Conservation (phyloP, 2,888 invertebrate genomes). For the Heliconius charithonia region DNA sequence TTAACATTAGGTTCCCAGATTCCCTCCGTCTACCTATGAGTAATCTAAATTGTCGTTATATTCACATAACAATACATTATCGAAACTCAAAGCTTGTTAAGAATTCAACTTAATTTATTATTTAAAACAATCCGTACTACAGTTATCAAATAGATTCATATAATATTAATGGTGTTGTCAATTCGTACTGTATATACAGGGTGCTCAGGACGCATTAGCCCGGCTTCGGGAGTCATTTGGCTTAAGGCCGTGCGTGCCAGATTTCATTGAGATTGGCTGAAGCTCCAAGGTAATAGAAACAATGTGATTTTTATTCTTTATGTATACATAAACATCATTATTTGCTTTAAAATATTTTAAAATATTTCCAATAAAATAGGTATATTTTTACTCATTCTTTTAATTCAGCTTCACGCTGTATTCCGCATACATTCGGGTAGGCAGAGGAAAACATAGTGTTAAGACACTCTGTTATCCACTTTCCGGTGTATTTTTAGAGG, state of each 20-base stretch:
- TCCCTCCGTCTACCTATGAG: too few species aligned
- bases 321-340: background rate
- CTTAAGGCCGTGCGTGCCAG: slow-evolving; percentile 20
- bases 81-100: background rate
- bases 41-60: background rate
- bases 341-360: background rate
- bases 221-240: slow-evolving; percentile 18
- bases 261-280: slow-evolving; percentile 19
- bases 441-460: too few species aligned
- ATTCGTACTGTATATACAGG: slow-evolving; percentile 10
- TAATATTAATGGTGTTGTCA: slow-evolving; percentile 22
- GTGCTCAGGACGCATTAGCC: slow-evolving; percentile 15
- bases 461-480: too few species aligned
- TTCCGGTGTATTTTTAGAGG: too few species aligned
- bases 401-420: too few species aligned
- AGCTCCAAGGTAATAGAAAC: slow-evolving; percentile 15
- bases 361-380: background rate
- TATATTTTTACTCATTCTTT: too few species aligned
- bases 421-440: too few species aligned
- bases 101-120: slow-evolving; percentile 1
- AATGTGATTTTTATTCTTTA: background rate
- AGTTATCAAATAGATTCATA: slow-evolving; percentile 20
- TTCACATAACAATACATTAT: background rate
- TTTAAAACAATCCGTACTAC: background rate
- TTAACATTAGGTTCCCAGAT: too few species aligned